phyloP scores from a whole-genome alignment of 2,113 vertebrate species.

The Morone chrysops region DNA sequence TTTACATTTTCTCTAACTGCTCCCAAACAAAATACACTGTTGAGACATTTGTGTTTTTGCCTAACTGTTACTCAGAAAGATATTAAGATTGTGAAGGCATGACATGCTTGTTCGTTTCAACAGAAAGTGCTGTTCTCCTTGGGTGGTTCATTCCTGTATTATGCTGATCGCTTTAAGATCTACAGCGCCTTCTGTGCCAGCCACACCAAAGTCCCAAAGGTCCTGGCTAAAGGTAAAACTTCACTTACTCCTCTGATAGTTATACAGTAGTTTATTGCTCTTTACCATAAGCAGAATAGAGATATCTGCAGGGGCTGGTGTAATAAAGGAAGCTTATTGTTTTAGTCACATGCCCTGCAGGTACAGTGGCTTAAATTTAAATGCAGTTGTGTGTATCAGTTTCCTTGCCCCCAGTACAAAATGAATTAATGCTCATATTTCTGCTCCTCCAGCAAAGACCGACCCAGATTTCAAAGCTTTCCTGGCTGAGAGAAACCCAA shows the following conservation, averaged over 20 bases:
- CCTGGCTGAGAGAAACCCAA: constrained; percentile 93
- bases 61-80: background rate
- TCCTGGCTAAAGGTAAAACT: constrained; percentile 93
- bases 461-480: constrained; percentile 95
- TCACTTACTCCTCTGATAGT: background rate
- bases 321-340: background rate
- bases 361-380: background rate
- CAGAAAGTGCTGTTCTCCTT: constrained; percentile 98
- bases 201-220: constrained; percentile 98
- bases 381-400: background rate
- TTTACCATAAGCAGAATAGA: background rate
- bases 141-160: constrained; percentile 97
- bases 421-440: background rate
- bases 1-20: background rate
- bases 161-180: constrained; percentile 98
- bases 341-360: constrained; percentile 11
- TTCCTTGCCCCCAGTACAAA: background rate
- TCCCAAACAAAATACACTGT: background rate
- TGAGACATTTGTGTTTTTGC: background rate
- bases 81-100: background rate
- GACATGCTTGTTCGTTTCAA: background rate
- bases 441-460: constrained; percentile 87
- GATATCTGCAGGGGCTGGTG: background rate
- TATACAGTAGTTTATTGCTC: background rate
- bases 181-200: constrained; percentile 99